Conservation (phyloP, 2,797 vertebrate species). For the Lutjanus argentimaculatus region DNA sequence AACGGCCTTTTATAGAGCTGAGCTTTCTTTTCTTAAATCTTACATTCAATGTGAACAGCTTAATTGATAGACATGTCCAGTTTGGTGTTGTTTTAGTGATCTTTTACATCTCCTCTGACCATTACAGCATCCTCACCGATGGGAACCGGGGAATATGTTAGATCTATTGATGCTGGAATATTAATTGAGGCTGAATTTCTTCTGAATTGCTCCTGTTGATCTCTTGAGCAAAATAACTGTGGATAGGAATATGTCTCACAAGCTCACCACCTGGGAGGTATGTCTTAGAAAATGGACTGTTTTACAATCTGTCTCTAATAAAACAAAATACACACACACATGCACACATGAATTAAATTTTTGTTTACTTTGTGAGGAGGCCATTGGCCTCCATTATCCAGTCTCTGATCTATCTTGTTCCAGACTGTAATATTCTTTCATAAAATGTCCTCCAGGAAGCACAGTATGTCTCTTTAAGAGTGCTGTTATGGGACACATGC, state of each 20-base stretch:
- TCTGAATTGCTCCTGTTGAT: constrained; percentile 45
- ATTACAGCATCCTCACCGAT: constrained; percentile 27
- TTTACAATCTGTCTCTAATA: constrained; percentile 57
- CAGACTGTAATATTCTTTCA: constrained; percentile 47
- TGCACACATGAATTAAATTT: constrained; percentile 18
- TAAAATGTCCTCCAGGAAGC: constrained; percentile 36
- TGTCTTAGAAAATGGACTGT: constrained; percentile 29
- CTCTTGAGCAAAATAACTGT: constrained; percentile 46
- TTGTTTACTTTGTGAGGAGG: constrained; percentile 62
- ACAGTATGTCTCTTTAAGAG: constrained; percentile 33
- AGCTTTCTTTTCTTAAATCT: constrained; percentile 39
- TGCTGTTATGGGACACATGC: constrained; percentile 41
- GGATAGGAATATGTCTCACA: constrained; percentile 39
- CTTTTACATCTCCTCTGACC: constrained; percentile 45
- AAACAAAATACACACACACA: constrained; percentile 38
- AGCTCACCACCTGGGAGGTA: constrained; percentile 33
- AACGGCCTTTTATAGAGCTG: constrained; percentile 53
- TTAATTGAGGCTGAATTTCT: constrained; percentile 24
- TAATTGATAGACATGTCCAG: constrained; percentile 44
- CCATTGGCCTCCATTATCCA: constrained; percentile 25
- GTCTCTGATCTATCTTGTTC: constrained; percentile 38
- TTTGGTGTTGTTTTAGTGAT: constrained; percentile 54
- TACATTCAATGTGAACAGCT: constrained; percentile 36
- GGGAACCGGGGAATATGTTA: constrained; percentile 41
- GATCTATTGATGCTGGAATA: constrained; percentile 44